Conservation (phyloP, 2,113 vertebrate genomes). For the Pteronura brasiliensis region DNA sequence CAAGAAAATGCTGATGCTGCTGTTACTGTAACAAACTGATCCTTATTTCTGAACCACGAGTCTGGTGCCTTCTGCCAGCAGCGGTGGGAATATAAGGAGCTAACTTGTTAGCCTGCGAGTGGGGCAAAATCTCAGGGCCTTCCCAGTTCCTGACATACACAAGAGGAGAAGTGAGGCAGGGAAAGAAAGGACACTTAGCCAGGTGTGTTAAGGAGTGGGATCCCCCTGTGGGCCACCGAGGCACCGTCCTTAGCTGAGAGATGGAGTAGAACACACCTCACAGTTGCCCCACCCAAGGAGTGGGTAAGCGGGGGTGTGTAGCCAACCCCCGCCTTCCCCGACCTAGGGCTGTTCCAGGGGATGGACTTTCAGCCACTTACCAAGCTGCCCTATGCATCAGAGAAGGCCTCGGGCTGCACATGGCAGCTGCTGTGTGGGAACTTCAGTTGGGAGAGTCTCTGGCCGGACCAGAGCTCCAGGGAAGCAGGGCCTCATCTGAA, state of each 20-base stretch:
- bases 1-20: neutral
- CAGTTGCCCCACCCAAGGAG: neutral
- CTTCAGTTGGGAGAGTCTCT: neutral
- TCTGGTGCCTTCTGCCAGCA: neutral
- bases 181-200: neutral
- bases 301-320: neutral
- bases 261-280: neutral
- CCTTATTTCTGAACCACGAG: neutral
- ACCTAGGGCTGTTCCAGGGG: neutral
- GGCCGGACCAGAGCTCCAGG: neutral
- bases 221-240: neutral
- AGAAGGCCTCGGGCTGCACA: neutral
- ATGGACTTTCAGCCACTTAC: neutral
- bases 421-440: neutral
- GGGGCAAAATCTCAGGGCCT: neutral
- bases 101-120: neutral
- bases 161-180: neutral
- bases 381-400: neutral
- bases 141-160: neutral
- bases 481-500: neutral
- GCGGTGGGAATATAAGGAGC: neutral
- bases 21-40: neutral
- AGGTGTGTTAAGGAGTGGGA: neutral
- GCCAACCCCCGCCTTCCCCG: neutral
- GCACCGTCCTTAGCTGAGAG: neutral